Evolutionary conservation across 2,113 vertebrate species (phyloP).

Genomic region (Smithornis capensis): DNA sequence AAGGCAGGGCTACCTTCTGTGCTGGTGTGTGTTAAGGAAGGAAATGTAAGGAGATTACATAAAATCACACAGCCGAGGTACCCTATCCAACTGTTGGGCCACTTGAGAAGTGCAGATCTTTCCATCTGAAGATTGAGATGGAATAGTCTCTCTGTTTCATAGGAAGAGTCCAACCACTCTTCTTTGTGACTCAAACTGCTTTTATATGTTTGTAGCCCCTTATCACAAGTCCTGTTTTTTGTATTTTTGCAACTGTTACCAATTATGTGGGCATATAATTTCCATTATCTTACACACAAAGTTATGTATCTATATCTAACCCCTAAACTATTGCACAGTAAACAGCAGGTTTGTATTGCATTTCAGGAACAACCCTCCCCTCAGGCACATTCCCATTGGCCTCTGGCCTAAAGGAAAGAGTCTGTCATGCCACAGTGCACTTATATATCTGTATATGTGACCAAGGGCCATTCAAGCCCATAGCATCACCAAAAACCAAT

Average conservation of each 20-base stretch:
- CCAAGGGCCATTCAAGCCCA: neutral
- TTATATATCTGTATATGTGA: fast-evolving
- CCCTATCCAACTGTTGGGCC: neutral
- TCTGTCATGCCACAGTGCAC: no score
- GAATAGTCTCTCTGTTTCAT: neutral
- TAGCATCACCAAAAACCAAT: neutral
- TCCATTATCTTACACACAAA: neutral
- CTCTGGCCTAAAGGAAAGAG: neutral
- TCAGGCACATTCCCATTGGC: neutral
- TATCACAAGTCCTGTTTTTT: neutral
- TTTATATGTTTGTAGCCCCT: neutral
- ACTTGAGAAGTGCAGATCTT: neutral
- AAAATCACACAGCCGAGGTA: neutral
- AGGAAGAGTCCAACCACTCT: neutral
- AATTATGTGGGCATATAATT: neutral
- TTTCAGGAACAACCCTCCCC: neutral
- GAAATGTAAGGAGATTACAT: neutral
- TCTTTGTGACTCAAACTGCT: neutral
- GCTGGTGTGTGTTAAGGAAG: neutral
- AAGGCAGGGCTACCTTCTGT: neutral
- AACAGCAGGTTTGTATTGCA: neutral
- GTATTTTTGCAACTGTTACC: neutral
- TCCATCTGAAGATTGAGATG: neutral
- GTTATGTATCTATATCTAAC: neutral
- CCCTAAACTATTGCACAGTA: neutral